Conservation (phyloP, 2,797 vertebrate species). For the Melanotaenia maccullochi region DNA sequence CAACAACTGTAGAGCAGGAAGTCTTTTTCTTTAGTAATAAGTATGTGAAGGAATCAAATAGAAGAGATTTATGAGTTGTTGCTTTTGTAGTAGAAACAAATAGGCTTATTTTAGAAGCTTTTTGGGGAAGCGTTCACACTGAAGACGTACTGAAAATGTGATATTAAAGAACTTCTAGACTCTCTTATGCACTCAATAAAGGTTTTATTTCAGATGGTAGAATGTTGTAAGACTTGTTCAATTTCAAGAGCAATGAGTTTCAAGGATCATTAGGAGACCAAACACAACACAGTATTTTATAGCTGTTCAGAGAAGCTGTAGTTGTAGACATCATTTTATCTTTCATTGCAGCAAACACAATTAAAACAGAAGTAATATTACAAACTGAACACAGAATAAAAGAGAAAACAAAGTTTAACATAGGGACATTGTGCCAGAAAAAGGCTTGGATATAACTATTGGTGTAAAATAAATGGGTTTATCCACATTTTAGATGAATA, state of each 20-base stretch:
- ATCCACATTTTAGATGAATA: too few relatives aligned
- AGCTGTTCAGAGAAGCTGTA: neutral
- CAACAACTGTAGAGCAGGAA: constrained; percentile 23
- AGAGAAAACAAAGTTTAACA: neutral
- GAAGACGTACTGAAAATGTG: neutral
- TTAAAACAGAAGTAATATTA: neutral
- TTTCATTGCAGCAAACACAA: neutral
- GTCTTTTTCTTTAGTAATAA: constrained; percentile 21
- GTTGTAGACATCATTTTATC: neutral
- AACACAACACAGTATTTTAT: neutral
- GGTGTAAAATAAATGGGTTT: too few relatives aligned
- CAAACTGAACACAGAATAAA: neutral
- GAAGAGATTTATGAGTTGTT: neutral
- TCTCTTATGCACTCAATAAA: too few relatives aligned
- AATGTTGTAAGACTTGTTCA: neutral
- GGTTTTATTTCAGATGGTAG: neutral
- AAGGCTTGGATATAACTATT: too few relatives aligned
- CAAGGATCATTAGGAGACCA: neutral
- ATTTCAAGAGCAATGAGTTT: neutral
- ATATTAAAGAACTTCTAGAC: neutral
- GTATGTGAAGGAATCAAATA: constrained; percentile 13
- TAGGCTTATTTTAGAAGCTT: neutral
- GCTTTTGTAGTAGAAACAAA: neutral
- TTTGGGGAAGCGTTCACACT: neutral
- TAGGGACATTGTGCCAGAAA: neutral